Percentiles rank a stretch among this genome's conserved stretches.
phyloP scores from a whole-genome alignment of 2,888 invertebrate species.

The Nomada lathburiana region DNA sequence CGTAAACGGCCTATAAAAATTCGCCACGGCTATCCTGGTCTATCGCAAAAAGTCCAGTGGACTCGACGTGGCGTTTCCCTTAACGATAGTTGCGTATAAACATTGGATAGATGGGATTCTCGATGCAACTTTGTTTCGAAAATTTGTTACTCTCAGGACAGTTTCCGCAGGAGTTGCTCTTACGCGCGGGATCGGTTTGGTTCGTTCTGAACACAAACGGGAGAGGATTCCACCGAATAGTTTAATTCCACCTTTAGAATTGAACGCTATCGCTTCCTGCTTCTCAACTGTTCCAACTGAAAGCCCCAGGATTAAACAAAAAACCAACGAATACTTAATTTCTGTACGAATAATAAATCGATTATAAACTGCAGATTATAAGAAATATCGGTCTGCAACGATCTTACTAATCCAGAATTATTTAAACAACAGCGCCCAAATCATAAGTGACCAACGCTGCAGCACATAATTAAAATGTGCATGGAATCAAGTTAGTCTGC shows the following conservation, averaged over 20 bases:
- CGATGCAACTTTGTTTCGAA: slow-evolving; percentile 20
- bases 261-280: not conserved
- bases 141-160: not conserved
- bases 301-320: not conserved
- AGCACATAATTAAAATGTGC: not conserved
- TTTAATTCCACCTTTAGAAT: not conserved
- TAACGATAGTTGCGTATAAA: not conserved
- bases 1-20: slow-evolving; percentile 79
- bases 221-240: not conserved
- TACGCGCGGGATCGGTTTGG: not conserved
- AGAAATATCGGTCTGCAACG: too few relatives aligned
- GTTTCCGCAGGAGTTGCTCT: not conserved
- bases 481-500: not conserved
- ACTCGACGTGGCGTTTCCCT: not conserved
- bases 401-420: too few relatives aligned
- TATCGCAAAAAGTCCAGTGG: slow-evolving; percentile 64
- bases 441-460: not conserved
- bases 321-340: too few relatives aligned
- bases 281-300: not conserved
- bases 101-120: not conserved
- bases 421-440: too few relatives aligned
- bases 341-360: too few relatives aligned
- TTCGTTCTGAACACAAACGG: not conserved
- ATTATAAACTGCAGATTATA: too few relatives aligned
- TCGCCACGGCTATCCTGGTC: slow-evolving; percentile 72